Percentiles rank a stretch among this genome's conserved stretches.
Conservation (phyloP, 2,888 invertebrate species). For the Caenorhabditis virilis region DNA sequence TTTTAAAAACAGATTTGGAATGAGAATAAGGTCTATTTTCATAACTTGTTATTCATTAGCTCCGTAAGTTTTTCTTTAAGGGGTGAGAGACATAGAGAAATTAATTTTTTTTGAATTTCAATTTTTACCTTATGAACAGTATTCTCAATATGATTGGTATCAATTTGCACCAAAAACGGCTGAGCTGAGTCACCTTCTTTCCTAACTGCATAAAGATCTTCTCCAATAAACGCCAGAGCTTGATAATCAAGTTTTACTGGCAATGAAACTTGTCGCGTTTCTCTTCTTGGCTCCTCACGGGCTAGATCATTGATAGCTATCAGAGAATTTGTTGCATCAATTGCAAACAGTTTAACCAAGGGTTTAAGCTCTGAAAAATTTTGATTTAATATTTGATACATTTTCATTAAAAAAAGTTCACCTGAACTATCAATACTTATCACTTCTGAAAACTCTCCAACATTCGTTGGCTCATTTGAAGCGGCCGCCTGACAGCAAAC, state of each 20-base stretch:
- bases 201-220: constrained; percentile 63
- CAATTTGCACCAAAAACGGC: constrained; percentile 61
- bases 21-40: no score
- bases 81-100: no score
- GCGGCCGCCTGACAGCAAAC: constrained; percentile 65
- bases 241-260: constrained; percentile 50
- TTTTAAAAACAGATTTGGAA: no score
- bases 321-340: constrained; percentile 61
- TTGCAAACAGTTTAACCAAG: constrained; percentile 65
- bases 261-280: constrained; percentile 36
- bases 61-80: no score
- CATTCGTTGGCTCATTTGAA: constrained; percentile 62
- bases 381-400: constrained; percentile 3
- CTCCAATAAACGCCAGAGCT: constrained; percentile 63
- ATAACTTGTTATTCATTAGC: no score
- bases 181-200: constrained; percentile 63
- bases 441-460: constrained; percentile 56
- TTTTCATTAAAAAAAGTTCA: constrained; percentile 9
- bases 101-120: no score
- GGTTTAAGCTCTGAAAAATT: constrained; percentile 59
- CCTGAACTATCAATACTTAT: constrained; percentile 65
- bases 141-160: constrained; percentile 56
- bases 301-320: constrained; percentile 62
- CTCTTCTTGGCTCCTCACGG: constrained; percentile 28
- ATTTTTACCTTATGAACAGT: constrained; percentile 57